Base-by-base conservation (phyloP, 2,113 vertebrate species). In the Ceyx melanurus region DNA sequence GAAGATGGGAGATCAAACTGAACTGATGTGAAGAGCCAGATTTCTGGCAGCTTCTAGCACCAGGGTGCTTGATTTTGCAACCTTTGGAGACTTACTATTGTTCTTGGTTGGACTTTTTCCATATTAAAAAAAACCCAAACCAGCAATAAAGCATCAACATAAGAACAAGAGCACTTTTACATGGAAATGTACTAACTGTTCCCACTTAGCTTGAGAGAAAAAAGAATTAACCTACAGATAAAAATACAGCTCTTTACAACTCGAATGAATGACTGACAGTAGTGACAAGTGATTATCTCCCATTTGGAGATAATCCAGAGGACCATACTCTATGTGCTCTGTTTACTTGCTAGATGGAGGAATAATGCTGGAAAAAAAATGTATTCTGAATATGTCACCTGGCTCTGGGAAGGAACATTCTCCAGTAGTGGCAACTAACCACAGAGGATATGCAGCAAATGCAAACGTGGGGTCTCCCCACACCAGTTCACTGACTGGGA, bases 21-120 rank as follows among this genome's bases (percentile, higher is more conserved):
- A 82, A 51, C 42, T 85, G 46, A 70, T 8, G 10, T 19, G 42
- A 93, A 45, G 37, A 77, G n/a, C 25, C 72, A 74, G 43, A 64
- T 73, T 82, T 74, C 78, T 93, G 84, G 67, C 64, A 91, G 56
- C 72, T 88, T 70, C 82, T 71, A 77, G 51, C 67, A 77, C 64
- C 28, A 53, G 46, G 45, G 60, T 80, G 64, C 71, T 92, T 82
- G 82, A 80, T 54, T 93, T 91, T 60, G 40, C 86, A 91, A 73
- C 71, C 66, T 84, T 90, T 57, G 20, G 68, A 84, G 16, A 62
- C 58, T 93, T 66, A 9, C 50, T 73, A 43, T 79, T 91, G 82
- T 67, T 95, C 60, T 85, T 77, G 43, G n/a, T 25, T 93, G 81
- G 84, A 85, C 51, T 85, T 91, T 66, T 40, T 87, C 84, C 81